Base-by-base conservation (phyloP, 2,888 invertebrate genomes). In the Tubulanus polymorphus region DNA sequence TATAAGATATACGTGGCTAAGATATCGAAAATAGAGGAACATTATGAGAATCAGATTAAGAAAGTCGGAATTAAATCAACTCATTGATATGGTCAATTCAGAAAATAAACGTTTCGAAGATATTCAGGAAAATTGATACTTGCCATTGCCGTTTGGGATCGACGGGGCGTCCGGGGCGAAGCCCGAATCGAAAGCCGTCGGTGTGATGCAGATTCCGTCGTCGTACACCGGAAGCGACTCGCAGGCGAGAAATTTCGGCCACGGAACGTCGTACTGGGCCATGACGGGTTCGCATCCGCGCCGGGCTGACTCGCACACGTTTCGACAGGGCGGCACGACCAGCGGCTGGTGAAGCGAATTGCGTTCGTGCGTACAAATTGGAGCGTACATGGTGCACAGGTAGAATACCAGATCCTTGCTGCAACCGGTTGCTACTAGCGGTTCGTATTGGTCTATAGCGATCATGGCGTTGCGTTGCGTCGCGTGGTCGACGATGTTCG, bases 341-440 rank as follows among this genome's bases (percentile, higher is more conserved):
- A 71, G 69, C 29, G 66, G 69, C n/a, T 10, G n/a, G n/a, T 12
- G n/a, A n/a, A n/a, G n/a, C 12, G 65, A 63, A 54, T 70, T 69
- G 51, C 73, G 70, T 23, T 69, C 64, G 18, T 68, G 63, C 25
- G 72, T 70, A 56, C 75, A 75, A 41, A 74, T 72, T 3, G 75
- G 75, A 3, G 70, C 72, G 59, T 69, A 74, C 63, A 74, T 69
- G 41, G 72, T 65, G 59, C 75, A 75, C 10, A 75, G 66, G 53
- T 70, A 70, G 62, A 74, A 75, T 37, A 70, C 54, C 29, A 74
- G 61, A 48, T 66, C 67, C 30, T 65, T 64, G 57, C 72, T 72
- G 57, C 74, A 74, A 57, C 69, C 68, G 41, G 68, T 67, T 54
- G 67, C 66, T 18, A 74, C 50, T 26, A 75, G 62, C 48, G 65